Base-by-base conservation (phyloP, 1,140 invertebrate species). In the Drosophila suzukii region DNA sequence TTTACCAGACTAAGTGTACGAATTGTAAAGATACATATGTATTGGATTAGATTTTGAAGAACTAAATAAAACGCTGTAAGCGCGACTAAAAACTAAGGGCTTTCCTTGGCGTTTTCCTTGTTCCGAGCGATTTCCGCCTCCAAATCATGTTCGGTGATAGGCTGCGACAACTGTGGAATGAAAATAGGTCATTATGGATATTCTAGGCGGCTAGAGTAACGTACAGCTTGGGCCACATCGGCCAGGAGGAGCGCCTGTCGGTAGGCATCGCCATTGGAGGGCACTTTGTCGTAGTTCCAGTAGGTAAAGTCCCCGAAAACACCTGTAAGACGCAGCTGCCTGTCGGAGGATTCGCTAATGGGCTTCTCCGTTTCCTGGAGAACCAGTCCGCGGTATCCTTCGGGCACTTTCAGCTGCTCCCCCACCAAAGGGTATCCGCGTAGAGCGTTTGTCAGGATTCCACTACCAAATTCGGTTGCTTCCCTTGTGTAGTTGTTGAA, bases 231-330 rank as follows among this genome's bases (percentile, higher is more conserved):
- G 15, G 96, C 94, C 39, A 97, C 93, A 68, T 95, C 93, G 10
- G 96, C 93, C 95, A 95, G 96, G 65, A 96, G 93, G n/a, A 96
- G 66, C 6, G 95, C 94, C 77, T 95, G 94, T 11, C 93, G 74
- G 61, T 96, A 92, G 11, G 93, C 86, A 92, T 97, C 96, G 78
- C 95, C 94, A 70, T 94, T 93, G 4, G 94, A 94, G 43, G 96
- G 95, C 10, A 94, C 88, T 92, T 94, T 95, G 79, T 96, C 96
- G 92, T 96, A 96, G 91, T 97, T 97, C 96, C 96, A 97, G 84
- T 95, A 96, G 0, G 93, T 95, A 43, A 97, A 94, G 6, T 94
- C 84, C 13, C 94, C 91, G 91, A 97, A 96, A 13, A 78, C 93
- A 20, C 94, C 93, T 0, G 93, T 93, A 0, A 94, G 90, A 67